Percentiles rank a stretch among this genome's conserved stretches.
phyloP scores from a whole-genome alignment of 1,140 invertebrate genomes.

The Agrilus planipennis region DNA sequence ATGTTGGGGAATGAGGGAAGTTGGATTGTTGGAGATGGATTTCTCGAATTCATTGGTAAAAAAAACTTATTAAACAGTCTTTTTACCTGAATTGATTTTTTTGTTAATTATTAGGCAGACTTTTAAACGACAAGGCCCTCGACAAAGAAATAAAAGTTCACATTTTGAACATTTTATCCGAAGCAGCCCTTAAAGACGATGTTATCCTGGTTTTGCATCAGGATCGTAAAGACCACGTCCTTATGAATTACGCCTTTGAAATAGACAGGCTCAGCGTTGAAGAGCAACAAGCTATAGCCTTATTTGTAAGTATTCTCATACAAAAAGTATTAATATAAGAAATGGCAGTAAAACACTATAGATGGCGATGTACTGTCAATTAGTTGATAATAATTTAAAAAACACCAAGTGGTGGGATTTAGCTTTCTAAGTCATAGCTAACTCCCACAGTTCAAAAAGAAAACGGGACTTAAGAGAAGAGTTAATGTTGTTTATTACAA shows the following conservation, averaged over 20 bases:
- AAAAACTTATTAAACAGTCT: conserved; percentile 13
- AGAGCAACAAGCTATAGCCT: conserved; percentile 66
- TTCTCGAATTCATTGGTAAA: conserved; percentile 68
- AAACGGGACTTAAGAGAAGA: too few relatives aligned
- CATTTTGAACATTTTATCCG: conserved; percentile 55
- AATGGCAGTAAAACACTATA: too few relatives aligned
- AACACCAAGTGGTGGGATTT: too few relatives aligned
- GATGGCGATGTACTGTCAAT: too few relatives aligned
- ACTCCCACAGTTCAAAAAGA: too few relatives aligned
- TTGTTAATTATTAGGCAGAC: conserved; percentile 38
- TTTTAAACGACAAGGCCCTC: conserved; percentile 51
- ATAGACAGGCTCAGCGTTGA: conserved; percentile 64
- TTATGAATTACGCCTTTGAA: conserved; percentile 80
- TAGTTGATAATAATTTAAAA: too few relatives aligned
- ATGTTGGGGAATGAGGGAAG: conserved; percentile 77
- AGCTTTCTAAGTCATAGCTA: too few relatives aligned
- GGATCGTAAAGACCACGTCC: conserved; percentile 74
- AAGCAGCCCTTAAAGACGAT: conserved; percentile 76
- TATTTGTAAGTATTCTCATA: conserved; percentile 55
- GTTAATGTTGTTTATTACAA: too few relatives aligned
- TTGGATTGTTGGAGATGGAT: conserved; percentile 82
- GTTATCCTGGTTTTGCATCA: conserved; percentile 82
- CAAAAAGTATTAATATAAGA: too few relatives aligned
- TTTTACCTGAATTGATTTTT: too few relatives aligned
- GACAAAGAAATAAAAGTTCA: conserved; percentile 45